Evolutionary conservation across 2,113 vertebrate species (phyloP).

Genomic region (Equus przewalskii): DNA sequence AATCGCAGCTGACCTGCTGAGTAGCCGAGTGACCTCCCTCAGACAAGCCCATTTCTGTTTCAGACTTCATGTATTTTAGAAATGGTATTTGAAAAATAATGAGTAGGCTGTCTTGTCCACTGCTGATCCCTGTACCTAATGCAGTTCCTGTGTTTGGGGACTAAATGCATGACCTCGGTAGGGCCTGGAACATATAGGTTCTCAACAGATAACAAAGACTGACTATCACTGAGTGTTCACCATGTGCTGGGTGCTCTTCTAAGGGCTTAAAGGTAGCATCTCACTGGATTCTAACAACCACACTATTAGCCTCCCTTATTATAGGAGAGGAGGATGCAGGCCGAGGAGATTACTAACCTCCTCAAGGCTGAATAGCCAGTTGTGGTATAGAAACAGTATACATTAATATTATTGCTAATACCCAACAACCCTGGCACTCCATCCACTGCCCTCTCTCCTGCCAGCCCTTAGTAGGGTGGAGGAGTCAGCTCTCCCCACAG

Average conservation of each 20-base stretch:
- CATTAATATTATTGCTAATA: accelerated
- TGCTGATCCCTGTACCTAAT: accelerated
- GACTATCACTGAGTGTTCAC: no score
- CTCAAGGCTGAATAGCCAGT: neutral
- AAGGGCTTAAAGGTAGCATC: neutral
- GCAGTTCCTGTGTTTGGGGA: neutral
- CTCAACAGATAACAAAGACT: neutral
- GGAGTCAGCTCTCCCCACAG: neutral
- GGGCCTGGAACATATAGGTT: no score
- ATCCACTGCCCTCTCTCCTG: accelerated
- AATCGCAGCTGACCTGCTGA: neutral
- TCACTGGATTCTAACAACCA: neutral
- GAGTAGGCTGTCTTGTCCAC: neutral
- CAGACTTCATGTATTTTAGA: neutral
- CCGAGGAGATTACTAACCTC: neutral
- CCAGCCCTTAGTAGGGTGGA: no score
- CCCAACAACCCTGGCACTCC: accelerated
- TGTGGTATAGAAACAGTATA: accelerated
- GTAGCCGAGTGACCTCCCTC: accelerated
- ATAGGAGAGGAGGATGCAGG: neutral
- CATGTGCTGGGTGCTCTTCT: accelerated
- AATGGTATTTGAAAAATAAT: neutral
- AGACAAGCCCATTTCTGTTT: neutral
- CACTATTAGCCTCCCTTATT: neutral
- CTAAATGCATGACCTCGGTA: neutral